A percentile compares a stretch with the other conserved stretches of the same genome.
Conservation (phyloP, 2,113 vertebrate genomes). For the Bujurquina vittata region DNA sequence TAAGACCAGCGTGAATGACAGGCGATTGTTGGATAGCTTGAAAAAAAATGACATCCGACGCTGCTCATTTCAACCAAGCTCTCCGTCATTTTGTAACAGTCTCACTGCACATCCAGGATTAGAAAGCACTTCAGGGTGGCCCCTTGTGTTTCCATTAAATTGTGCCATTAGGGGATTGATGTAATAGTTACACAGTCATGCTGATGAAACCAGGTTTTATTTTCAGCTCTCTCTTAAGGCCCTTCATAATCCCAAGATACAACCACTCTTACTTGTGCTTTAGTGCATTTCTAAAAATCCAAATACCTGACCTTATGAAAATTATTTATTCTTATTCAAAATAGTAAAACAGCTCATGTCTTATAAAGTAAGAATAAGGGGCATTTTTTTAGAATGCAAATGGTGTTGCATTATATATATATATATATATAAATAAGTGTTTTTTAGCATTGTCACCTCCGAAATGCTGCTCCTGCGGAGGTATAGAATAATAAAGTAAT, state of each 20-base stretch:
- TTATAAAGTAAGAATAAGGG: not conserved
- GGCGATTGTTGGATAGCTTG: not conserved
- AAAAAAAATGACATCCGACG: not conserved
- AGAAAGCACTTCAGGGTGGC: conserved; percentile 45
- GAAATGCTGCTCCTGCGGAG: not conserved
- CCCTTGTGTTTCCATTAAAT: conserved; percentile 74
- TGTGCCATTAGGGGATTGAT: conserved; percentile 69
- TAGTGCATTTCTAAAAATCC: not conserved
- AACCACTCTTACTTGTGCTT: not conserved
- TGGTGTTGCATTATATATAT: not conserved
- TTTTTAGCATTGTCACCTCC: not conserved
- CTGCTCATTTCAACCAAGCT: not conserved
- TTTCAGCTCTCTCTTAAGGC: conserved; percentile 61
- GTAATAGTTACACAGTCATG: conserved; percentile 70
- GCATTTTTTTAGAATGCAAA: not conserved
- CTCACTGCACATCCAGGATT: conserved; percentile 45
- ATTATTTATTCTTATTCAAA: not conserved
- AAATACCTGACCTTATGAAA: not conserved
- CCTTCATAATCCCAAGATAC: conserved; percentile 3
- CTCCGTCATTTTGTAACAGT: conserved; percentile 5
- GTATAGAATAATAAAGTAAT: not conserved
- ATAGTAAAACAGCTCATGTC: not conserved
- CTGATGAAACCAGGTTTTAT: conserved; percentile 73
- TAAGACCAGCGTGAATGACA: not conserved
- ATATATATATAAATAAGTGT: not conserved